Evolutionary conservation across 2,888 invertebrate genomes (phyloP).

Genomic region (Calameuta filiformis): DNA sequence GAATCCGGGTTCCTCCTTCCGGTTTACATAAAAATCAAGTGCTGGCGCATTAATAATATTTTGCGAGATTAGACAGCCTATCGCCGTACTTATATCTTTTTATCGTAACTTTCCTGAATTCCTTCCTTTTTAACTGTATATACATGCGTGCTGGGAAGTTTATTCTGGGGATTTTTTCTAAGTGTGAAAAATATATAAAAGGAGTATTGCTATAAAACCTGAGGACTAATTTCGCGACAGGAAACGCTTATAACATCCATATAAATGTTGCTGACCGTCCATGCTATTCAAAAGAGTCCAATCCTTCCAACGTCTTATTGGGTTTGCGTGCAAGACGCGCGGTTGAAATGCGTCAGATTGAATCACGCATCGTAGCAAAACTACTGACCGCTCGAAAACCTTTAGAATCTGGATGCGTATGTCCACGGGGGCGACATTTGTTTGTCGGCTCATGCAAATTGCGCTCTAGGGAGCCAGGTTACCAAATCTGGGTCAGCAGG

Average conservation of each 20-base stretch:
- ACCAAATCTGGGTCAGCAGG: conserved; percentile 48
- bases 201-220: background rate
- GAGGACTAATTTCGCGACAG: background rate
- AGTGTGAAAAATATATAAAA: background rate
- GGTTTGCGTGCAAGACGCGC: conserved; percentile 44
- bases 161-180: background rate
- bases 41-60: background rate
- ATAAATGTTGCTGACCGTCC: background rate
- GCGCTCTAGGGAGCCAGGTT: conserved; percentile 24
- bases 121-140: background rate
- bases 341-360: conserved; percentile 51
- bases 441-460: conserved; percentile 49
- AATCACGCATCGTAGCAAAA: conserved; percentile 43
- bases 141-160: background rate
- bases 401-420: conserved; percentile 40
- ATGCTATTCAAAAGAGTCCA: background rate
- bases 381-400: conserved; percentile 41
- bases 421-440: conserved; percentile 46
- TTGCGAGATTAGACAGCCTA: background rate
- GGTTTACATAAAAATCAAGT: background rate
- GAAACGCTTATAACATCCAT: background rate
- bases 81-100: background rate
- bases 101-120: background rate
- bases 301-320: background rate
- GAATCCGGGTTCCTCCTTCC: background rate